phyloP scores from a whole-genome alignment of 2,797 vertebrate species.

The Numenius phaeopus region DNA sequence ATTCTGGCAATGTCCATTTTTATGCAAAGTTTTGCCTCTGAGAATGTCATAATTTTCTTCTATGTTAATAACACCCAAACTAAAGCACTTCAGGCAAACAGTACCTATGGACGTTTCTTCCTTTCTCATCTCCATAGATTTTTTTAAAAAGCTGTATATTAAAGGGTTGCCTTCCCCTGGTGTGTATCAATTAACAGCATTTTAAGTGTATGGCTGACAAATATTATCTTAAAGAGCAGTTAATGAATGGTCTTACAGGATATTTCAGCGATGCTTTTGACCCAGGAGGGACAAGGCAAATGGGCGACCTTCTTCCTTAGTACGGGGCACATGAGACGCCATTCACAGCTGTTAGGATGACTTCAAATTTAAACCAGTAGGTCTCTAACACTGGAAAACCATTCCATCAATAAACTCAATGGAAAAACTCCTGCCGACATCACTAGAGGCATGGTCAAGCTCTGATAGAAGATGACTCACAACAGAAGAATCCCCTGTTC shows the following conservation, averaged over 20 bases:
- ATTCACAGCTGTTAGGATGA: not conserved
- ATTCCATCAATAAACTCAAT: not conserved
- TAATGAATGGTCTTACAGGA: not conserved
- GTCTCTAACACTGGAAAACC: not conserved
- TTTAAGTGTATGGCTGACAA: not conserved
- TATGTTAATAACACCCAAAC: not conserved
- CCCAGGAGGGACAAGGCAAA: not conserved
- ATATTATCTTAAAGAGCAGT: not conserved
- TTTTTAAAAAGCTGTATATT: not conserved
- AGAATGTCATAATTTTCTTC: not conserved
- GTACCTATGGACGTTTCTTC: not conserved
- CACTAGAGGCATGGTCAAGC: not conserved
- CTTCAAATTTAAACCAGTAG: not conserved
- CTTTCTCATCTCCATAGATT: too few species aligned
- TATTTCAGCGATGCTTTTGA: not conserved
- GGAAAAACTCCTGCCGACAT: not conserved
- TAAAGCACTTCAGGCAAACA: not conserved
- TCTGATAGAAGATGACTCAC: constrained; percentile 4
- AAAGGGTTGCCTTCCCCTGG: not conserved
- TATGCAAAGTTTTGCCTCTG: not conserved
- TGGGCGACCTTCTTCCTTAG: not conserved
- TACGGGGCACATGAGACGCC: rapidly evolving
- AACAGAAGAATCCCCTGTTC: constrained; percentile 36
- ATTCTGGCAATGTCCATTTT: not conserved
- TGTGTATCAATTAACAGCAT: not conserved